Evolutionary conservation across 2,888 invertebrate genomes (phyloP), one percentile per base, ranked within the genome.

Genomic region (Dicranocentrus wangi): DNA sequence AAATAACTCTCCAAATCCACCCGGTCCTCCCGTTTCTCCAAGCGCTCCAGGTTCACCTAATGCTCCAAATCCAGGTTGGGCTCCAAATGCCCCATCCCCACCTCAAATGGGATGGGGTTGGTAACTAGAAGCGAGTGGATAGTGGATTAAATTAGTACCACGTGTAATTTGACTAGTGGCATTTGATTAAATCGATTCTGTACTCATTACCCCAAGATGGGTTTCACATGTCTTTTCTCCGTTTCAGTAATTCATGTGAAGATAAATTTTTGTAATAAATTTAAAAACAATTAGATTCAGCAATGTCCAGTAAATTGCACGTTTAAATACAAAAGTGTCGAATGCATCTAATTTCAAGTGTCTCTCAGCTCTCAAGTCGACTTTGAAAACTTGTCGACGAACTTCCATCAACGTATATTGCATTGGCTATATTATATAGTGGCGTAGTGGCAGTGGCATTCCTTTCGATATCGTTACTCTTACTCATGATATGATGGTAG

Each of bases 11-110:
- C 51, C 8, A 21, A 19, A 8, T 8, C 17, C 69, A 17, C 55
- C 69, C 21, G 13, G 10, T 32, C 13, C 53, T 13, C 69, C 51
- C 17, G 8, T 3, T n/a, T 7, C 47, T 47, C n/a, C 47, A 47
- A n/a, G 8, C 8, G 27, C 53, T 10, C 55, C 69, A 21, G 21
- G 13, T 23, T 1, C 51, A 15, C 69, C 69, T 21, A n/a, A n/a
- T 68, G 69, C 55, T 19, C 69, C 69, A n/a, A 28, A 39, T 21
- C 55, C 69, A 15, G 69, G 55, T 15, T 69, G 28, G 32, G 55
- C 55, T 53, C 69, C 69, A 1, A 17, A 15, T 5, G 19, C 69
- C 0, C 55, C 55, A 19, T 17, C 32, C 2, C 28, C 32, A 28
- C 69, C 69, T 13, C 53, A 32, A 17, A 3, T n/a, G 7, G 23